phyloP scores from a whole-genome alignment of 2,113 vertebrate genomes.

The Phodopus roborovskii region DNA sequence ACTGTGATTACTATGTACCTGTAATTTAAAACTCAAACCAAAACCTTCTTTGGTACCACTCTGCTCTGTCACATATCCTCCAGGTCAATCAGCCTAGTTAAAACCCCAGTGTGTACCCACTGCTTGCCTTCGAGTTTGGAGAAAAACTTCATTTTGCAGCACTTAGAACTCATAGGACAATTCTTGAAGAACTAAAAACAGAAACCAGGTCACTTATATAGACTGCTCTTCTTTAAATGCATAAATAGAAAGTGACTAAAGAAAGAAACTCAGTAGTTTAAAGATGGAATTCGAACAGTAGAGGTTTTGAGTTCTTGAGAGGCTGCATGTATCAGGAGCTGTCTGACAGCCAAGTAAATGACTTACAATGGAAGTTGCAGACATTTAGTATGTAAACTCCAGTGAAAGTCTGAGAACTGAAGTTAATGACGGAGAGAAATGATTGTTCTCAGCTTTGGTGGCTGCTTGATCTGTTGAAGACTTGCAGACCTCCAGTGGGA shows the following conservation, averaged over 20 bases:
- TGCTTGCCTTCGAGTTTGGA: background rate
- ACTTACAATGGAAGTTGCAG: background rate
- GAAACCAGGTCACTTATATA: background rate
- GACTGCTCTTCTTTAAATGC: background rate
- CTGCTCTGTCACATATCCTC: background rate
- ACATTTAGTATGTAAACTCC: background rate
- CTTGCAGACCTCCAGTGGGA: background rate
- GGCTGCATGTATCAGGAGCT: background rate
- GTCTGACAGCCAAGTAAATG: background rate
- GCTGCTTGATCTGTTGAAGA: background rate
- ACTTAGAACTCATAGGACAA: background rate
- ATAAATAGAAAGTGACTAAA: background rate
- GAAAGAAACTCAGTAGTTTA: background rate
- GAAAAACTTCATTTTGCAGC: background rate
- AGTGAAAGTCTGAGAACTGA: slow-evolving; percentile 2
- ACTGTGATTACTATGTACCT: background rate
- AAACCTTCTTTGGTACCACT: background rate
- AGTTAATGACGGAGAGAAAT: background rate
- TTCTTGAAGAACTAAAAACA: slow-evolving; percentile 23
- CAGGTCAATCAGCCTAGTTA: background rate
- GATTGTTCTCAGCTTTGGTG: background rate
- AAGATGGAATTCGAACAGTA: background rate
- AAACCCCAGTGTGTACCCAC: background rate
- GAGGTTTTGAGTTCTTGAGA: background rate
- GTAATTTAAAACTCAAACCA: slow-evolving; percentile 12